Conservation (phyloP, 2,797 vertebrate genomes). For the Mus spretus region DNA sequence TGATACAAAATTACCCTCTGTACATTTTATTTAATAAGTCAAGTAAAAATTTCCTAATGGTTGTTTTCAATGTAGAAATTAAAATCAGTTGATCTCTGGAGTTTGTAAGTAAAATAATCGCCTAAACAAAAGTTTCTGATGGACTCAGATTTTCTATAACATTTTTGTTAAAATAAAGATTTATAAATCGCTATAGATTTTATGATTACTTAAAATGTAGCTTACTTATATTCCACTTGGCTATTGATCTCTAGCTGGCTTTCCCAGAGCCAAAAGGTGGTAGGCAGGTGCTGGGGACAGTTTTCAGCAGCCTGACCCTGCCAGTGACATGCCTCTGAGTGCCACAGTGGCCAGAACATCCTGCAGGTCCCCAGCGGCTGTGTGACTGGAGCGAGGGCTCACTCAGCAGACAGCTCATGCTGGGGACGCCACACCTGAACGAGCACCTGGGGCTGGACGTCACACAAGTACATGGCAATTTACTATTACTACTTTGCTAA, state of each 20-base stretch:
- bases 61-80: constrained; percentile 63
- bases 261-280: background rate
- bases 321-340: too few relatives aligned
- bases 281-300: background rate
- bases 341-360: too few relatives aligned
- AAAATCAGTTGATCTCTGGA: constrained; percentile 37
- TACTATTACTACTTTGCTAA: too few relatives aligned
- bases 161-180: constrained; percentile 38
- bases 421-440: background rate
- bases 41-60: constrained; percentile 31
- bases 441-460: too few relatives aligned
- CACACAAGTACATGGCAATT: background rate
- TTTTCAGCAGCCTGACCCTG: background rate
- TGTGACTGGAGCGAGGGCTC: background rate
- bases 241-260: background rate
- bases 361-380: background rate
- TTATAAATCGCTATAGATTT: background rate
- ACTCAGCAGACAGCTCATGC: background rate
- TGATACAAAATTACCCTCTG: background rate
- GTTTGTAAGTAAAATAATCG: constrained; percentile 28
- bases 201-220: constrained; percentile 39
- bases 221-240: constrained; percentile 42
- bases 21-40: constrained; percentile 55
- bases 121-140: constrained; percentile 54
- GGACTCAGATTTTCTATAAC: background rate